These are phyloP conservation scores for Drosophila athabasca DNA, from an alignment of 1,140 invertebrate genomes.

Conservation along the genomic window DNA sequence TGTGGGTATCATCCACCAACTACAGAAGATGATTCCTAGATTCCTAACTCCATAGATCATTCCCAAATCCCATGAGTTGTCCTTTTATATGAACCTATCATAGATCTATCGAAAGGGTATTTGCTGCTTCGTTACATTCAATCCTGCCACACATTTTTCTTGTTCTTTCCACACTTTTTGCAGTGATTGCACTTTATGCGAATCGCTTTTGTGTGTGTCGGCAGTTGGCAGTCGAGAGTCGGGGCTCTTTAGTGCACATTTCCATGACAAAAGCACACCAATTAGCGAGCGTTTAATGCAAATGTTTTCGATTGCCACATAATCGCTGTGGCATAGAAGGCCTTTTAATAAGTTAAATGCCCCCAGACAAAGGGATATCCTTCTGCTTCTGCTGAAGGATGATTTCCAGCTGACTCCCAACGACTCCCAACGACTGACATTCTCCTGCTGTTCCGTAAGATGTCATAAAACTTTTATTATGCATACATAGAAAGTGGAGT, in stretches of 20 bases:
- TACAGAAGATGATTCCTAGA: too few relatives aligned
- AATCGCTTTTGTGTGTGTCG: slow-evolving; percentile 44
- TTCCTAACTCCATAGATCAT: too few relatives aligned
- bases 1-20: too few relatives aligned
- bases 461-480: slow-evolving; percentile 66
- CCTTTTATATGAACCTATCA: too few relatives aligned
- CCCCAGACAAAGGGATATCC: slow-evolving; percentile 27
- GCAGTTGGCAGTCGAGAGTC: slow-evolving; percentile 10
- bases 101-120: neutral
- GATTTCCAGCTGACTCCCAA: slow-evolving; percentile 1
- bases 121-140: too few relatives aligned
- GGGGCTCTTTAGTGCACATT: slow-evolving; percentile 52
- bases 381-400: slow-evolving; percentile 15
- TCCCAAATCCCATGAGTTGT: too few relatives aligned
- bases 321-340: slow-evolving; percentile 56
- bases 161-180: slow-evolving; percentile 22
- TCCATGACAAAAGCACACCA: slow-evolving; percentile 75
- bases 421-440: too few relatives aligned
- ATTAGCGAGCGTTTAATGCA: slow-evolving; percentile 75
- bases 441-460: neutral
- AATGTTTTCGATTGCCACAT: slow-evolving; percentile 63
- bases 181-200: slow-evolving; percentile 65
- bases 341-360: slow-evolving; percentile 57
- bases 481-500: slow-evolving; percentile 28
- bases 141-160: slow-evolving; percentile 12